A percentile compares a stretch with the other conserved stretches of the same genome.
Conservation (phyloP, 30 jellyfish, hydroid and myxozoan species). For the Pelagia noctiluca region DNA sequence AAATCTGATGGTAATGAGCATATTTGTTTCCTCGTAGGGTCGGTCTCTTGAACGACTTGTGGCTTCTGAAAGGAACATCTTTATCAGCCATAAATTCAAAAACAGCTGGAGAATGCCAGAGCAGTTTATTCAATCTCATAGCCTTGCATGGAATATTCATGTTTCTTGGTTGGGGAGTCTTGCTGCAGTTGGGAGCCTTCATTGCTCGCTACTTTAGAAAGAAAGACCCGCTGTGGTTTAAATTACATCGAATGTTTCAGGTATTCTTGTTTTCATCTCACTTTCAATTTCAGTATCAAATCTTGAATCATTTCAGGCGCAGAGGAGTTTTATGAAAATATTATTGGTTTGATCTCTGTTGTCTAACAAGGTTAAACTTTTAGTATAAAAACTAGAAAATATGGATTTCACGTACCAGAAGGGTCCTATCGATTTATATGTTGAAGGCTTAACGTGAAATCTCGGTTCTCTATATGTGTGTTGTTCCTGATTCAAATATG, state of each 20-base stretch:
- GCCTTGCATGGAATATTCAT: constrained; percentile 28
- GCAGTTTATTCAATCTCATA: constrained; percentile 12
- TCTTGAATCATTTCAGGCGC: too few relatives aligned
- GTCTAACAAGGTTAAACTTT: too few relatives aligned
- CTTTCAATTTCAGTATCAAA: background rate
- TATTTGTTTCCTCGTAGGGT: constrained; percentile 2
- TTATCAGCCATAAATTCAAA: constrained; percentile 1
- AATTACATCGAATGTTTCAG: constrained; percentile 42
- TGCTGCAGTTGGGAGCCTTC: constrained; percentile 42
- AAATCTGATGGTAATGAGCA: background rate
- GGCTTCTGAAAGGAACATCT: constrained; percentile 25
- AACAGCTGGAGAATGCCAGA: constrained; percentile 31
- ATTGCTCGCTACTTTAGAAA: constrained; percentile 41
- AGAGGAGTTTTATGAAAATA: too few relatives aligned
- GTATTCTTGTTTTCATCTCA: constrained; percentile 1
- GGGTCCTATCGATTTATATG: too few relatives aligned
- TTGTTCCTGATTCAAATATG: too few relatives aligned
- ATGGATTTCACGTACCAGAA: too few relatives aligned
- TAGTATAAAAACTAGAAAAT: too few relatives aligned
- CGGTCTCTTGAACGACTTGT: background rate
- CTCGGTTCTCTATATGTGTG: too few relatives aligned
- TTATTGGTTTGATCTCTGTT: too few relatives aligned
- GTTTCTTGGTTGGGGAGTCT: constrained; percentile 52
- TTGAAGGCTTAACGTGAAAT: too few relatives aligned
- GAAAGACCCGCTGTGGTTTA: constrained; percentile 48